Evolutionary conservation across 1,140 invertebrate genomes (phyloP).

Genomic region (Leptopilina clavipes): DNA sequence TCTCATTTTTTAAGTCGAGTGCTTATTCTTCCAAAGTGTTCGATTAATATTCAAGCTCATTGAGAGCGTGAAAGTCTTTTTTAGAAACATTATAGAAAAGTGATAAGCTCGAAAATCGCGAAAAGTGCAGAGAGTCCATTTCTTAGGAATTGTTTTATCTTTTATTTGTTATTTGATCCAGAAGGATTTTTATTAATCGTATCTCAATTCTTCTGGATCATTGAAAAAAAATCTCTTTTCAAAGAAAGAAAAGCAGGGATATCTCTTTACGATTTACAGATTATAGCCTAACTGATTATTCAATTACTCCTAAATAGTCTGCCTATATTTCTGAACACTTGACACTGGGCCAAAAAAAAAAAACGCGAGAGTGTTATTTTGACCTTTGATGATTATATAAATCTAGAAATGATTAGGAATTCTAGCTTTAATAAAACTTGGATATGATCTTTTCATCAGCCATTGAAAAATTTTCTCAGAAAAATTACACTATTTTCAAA

Average conservation of each 20-base stretch:
- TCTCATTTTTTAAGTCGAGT: not conserved
- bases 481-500: not conserved
- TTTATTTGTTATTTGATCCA: too few species aligned
- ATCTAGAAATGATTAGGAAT: not conserved
- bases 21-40: constrained; percentile 10
- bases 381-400: not conserved
- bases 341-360: constrained; percentile 8
- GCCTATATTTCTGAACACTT: not conserved
- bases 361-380: not conserved
- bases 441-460: not conserved
- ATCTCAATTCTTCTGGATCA: too few species aligned
- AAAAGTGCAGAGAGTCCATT: not conserved
- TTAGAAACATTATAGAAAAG: not conserved
- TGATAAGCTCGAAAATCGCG: not conserved
- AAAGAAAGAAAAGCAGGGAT: too few species aligned
- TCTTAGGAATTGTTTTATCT: not conserved
- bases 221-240: too few species aligned
- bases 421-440: not conserved
- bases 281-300: not conserved
- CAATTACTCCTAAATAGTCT: not conserved
- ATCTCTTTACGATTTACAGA: not conserved
- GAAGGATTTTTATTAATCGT: too few species aligned
- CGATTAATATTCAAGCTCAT: not conserved
- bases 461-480: constrained; percentile 41
- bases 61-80: constrained; percentile 19